Evolutionary conservation across 2,113 vertebrate species (phyloP).

Genomic region (Galbula dea): DNA sequence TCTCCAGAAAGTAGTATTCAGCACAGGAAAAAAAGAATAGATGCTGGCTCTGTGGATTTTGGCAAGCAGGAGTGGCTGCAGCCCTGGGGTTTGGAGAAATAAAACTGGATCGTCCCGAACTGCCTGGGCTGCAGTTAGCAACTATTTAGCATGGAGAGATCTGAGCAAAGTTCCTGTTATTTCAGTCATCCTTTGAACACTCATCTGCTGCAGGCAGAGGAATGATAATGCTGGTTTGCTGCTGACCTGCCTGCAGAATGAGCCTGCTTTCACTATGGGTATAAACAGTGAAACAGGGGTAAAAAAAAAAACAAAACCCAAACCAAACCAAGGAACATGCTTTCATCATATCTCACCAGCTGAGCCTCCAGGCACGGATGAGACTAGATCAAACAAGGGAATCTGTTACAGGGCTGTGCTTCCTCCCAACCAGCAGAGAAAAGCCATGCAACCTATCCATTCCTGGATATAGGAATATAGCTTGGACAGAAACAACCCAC

Average conservation of each 20-base stretch:
- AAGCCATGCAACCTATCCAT: neutral
- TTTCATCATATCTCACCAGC: neutral
- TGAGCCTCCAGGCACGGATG: neutral
- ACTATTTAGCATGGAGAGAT: neutral
- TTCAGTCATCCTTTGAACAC: neutral
- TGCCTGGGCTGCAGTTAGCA: neutral
- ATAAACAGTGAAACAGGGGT: neutral
- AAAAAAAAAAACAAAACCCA: neutral
- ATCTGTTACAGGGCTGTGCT: neutral
- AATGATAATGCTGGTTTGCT: neutral
- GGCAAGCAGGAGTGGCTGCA: neutral
- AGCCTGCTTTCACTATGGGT: neutral
- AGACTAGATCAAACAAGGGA: neutral
- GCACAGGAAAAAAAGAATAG: neutral
- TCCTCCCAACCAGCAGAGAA: neutral
- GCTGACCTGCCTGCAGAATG: neutral
- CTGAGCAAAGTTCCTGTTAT: neutral
- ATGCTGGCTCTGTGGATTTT: neutral
- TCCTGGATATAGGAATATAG: fast-evolving
- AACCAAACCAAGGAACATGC: neutral
- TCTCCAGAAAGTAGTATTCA: neutral
- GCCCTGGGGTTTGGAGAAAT: neutral
- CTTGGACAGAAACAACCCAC: neutral
- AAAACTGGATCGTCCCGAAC: neutral
- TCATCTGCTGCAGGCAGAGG: neutral